Conservation (phyloP, 2,113 vertebrate genomes). For the Trochalopteron elliotii region DNA sequence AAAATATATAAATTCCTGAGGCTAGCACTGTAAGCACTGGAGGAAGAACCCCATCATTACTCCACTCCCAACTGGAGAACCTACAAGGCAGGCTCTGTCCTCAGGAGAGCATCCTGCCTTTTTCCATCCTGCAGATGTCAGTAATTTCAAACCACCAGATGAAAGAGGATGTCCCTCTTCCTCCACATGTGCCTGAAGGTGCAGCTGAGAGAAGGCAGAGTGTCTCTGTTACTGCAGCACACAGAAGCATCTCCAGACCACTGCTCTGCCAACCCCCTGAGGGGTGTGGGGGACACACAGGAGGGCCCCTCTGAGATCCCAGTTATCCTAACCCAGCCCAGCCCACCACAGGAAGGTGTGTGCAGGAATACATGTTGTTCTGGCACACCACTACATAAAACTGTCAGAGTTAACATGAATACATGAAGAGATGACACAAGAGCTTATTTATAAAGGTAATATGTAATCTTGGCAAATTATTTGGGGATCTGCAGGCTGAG, state of each 20-base stretch:
- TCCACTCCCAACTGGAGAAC: rapidly evolving
- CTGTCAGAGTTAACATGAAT: background rate
- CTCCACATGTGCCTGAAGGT: background rate
- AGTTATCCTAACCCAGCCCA: background rate
- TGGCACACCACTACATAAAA: background rate
- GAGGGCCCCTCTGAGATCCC: background rate
- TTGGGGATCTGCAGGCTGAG: background rate
- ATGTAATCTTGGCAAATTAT: background rate
- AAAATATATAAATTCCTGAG: background rate
- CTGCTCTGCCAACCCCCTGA: background rate
- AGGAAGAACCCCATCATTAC: background rate
- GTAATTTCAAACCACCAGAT: background rate
- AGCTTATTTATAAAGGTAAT: background rate
- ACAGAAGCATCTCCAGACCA: background rate
- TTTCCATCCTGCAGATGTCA: background rate
- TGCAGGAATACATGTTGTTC: background rate
- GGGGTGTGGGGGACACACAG: rapidly evolving
- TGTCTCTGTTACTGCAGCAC: background rate
- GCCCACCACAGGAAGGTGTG: background rate
- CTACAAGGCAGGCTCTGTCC: background rate
- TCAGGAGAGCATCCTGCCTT: background rate
- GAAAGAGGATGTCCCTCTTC: background rate
- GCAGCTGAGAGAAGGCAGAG: background rate
- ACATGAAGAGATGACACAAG: background rate
- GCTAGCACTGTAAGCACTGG: background rate